Evolutionary conservation across 2,888 invertebrate genomes (phyloP).

Genomic region (Oxystoma pomonae): DNA sequence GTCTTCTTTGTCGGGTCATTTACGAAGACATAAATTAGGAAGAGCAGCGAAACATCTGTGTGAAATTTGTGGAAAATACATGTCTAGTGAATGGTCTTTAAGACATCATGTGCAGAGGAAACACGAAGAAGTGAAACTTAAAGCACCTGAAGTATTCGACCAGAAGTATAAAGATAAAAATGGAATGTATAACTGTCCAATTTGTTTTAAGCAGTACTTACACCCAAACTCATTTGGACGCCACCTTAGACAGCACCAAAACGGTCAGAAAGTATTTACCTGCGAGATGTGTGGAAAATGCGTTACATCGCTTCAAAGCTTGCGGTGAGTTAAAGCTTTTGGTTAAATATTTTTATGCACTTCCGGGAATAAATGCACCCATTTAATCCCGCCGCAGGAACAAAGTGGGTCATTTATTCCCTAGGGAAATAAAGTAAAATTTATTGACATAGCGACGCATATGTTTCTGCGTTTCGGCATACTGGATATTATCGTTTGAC

Average conservation of each 20-base stretch:
- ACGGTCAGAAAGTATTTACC: conserved; percentile 16
- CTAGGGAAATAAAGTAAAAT: too few relatives aligned
- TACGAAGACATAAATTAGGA: conserved; percentile 22
- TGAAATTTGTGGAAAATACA: background rate
- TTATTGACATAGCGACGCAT: too few relatives aligned
- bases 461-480: too few relatives aligned
- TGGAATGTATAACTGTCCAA: conserved; percentile 22
- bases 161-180: conserved; percentile 10
- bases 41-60: background rate
- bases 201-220: conserved; percentile 11
- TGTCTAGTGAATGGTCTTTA: background rate
- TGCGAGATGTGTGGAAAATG: conserved; percentile 36
- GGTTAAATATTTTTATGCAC: too few relatives aligned
- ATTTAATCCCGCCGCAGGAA: too few relatives aligned
- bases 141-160: background rate
- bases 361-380: too few relatives aligned
- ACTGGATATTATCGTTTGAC: too few relatives aligned
- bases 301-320: conserved; percentile 25
- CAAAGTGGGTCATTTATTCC: too few relatives aligned
- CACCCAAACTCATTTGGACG: background rate
- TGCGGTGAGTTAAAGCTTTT: too few relatives aligned
- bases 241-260: conserved; percentile 12
- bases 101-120: background rate
- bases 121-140: background rate
- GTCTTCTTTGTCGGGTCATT: conserved; percentile 15